phyloP scores from a whole-genome alignment of 2,113 vertebrate species.

The Brachirus orientalis region DNA sequence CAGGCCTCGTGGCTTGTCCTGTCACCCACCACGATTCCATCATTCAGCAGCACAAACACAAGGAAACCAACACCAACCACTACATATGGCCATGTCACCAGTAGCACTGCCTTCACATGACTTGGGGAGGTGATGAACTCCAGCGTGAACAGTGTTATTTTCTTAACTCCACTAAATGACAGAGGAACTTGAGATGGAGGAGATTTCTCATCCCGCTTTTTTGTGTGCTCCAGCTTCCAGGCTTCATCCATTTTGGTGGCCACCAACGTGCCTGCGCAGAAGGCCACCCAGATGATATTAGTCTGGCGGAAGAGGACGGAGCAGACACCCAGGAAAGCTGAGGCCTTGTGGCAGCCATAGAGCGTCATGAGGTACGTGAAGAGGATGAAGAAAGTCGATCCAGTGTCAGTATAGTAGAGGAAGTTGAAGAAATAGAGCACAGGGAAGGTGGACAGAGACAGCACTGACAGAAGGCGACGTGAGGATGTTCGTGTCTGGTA shows the following conservation, averaged over 20 bases:
- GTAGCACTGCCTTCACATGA: conserved; percentile 77
- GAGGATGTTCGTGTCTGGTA: conserved; percentile 82
- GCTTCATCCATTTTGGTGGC: conserved; percentile 88
- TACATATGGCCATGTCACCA: conserved; percentile 88
- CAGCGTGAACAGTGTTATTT: conserved; percentile 79
- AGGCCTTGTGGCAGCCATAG: conserved; percentile 91
- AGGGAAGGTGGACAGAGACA: conserved; percentile 91
- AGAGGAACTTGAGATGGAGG: conserved; percentile 73
- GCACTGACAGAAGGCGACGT: conserved; percentile 86
- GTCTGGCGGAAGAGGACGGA: conserved; percentile 95
- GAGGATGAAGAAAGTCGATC: conserved; percentile 94
- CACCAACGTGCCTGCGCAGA: conserved; percentile 89
- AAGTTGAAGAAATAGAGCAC: conserved; percentile 98
- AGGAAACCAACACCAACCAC: conserved; percentile 80
- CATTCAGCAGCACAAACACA: conserved; percentile 85
- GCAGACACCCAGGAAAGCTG: conserved; percentile 90
- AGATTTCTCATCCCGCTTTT: conserved; percentile 89
- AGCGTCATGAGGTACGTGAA: conserved; percentile 97
- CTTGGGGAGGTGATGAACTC: conserved; percentile 74
- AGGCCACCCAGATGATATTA: conserved; percentile 93
- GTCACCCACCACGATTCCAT: conserved; percentile 94
- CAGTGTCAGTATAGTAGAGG: conserved; percentile 96
- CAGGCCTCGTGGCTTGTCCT: conserved; percentile 90
- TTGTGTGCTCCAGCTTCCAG: conserved; percentile 86
- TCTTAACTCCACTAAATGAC: conserved; percentile 77